Base-by-base conservation (phyloP, 2,797 vertebrate species). In the Gouania willdenowi region DNA sequence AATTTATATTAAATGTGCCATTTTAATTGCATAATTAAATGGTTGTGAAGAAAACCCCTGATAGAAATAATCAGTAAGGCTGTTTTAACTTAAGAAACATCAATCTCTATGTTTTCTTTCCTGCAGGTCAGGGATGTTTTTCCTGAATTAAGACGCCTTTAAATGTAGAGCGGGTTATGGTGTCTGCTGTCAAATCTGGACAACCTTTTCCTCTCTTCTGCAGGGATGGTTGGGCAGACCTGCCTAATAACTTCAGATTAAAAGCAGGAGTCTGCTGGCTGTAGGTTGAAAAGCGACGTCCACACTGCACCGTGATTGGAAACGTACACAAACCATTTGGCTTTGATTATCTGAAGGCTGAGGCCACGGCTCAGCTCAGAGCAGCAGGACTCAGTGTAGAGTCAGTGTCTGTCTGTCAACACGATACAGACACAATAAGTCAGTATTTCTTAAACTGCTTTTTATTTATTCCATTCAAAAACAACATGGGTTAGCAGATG, bases 231-330 rank as follows among this genome's bases (percentile, higher is more conserved):
- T n/a, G 6, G 62, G 31, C 48, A 5, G 20, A 13, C 27, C 51
- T 13, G 32, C 39, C 46, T 81, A 80, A 84, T 83, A 72, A 70
- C 36, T 63, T n/a, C 26, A 31, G 58, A 82, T 82, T 81, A 69
- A 79, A 83, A 81, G 51, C 79, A 82, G 81, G 65, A 78, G 74
- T 53, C 6, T 14, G 39, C 42, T 60, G 65, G 56, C 65, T 41
- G 49, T 26, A 41, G 48, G 57, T 48, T 83, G 57, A 67, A 66
- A 59, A 69, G 61, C 63, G 66, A 79, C 54, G 75, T 74, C 71
- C 73, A 82, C 83, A 82, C 76, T 81, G 67, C 60, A 45, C 66
- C 35, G 6, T 63, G 73, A 79, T 79, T 77, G 58, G 71, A 83
- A 83, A 79, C 43, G 56, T 49, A 75, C 59, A 75, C 59, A 10